Evolutionary conservation across 2,888 invertebrate species (phyloP), one percentile per base, ranked within the genome.

Genomic region (Lithophane ornitopus): DNA sequence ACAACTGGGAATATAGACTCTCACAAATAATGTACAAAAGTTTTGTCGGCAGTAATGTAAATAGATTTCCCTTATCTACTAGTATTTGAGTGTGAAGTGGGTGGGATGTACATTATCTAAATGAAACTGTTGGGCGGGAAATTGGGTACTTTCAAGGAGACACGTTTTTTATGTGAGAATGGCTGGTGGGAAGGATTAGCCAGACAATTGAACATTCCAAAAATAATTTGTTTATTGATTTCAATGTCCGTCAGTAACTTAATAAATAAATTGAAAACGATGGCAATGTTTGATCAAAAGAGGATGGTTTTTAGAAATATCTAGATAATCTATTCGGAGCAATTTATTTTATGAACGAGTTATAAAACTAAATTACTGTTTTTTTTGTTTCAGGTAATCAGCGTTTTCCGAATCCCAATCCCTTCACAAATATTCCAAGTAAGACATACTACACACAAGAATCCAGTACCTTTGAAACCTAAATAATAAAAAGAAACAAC

Each of bases 1-100:
- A 22, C 39, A 68, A 22, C 62, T 54, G 19, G 19, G n/a, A 68
- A 44, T 19, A 49, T n/a, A 59, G 67, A 56, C 52, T 65, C 76
- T 69, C 74, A 65, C 80, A 82, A 86, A 87, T 86, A 81, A 84
- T 81, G 74, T 74, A 78, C 82, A 78, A 76, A 87, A 87, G 70
- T 87, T 87, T 82, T 41, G 72, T 65, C 44, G 75, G 54, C 49
- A 73, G 62, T 70, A 80, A 74, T 69, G 78, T 82, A 76, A 81
- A 86, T 85, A 83, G 85, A 85, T 86, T 80, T 87, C 74, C 78
- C 77, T 85, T 78, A 79, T 85, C 76, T 77, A 19, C 59, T 63
- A 52, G 56, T 71, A 59, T 73, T 79, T 62, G 69, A 73, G 82
- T 85, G 71, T 73, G 61, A 85, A 81, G 61, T 58, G 58, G 26